A percentile compares a stretch with the other conserved stretches of the same genome.
Conservation (phyloP, 2,888 invertebrate genomes). For the Hedychridium roseum region DNA sequence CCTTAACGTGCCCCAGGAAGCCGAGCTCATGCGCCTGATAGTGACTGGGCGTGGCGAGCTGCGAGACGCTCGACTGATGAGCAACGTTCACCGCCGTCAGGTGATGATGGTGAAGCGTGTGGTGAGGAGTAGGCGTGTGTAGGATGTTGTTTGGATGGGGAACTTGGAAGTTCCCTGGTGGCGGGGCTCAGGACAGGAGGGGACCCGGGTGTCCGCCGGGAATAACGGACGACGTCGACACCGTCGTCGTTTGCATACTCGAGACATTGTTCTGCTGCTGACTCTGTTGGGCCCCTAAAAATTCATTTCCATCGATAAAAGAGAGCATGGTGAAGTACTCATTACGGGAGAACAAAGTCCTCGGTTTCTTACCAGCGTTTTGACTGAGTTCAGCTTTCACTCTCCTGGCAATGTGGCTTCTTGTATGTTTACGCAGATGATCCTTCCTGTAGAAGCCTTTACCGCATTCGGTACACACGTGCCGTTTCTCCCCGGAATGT, state of each 20-base stretch:
- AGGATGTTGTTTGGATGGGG: conserved; percentile 62
- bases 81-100: conserved; percentile 54
- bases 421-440: conserved; percentile 84
- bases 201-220: conserved; percentile 59
- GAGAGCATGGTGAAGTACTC: background rate
- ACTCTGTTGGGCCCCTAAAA: conserved; percentile 53
- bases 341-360: background rate
- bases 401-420: conserved; percentile 84
- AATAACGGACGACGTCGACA: conserved; percentile 56
- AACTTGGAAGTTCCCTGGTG: conserved; percentile 63
- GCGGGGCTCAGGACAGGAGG: conserved; percentile 65
- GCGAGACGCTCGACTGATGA: conserved; percentile 51
- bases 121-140: conserved; percentile 54
- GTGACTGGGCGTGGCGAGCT: conserved; percentile 53
- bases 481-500: conserved; percentile 88
- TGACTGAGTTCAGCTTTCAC: conserved; percentile 86
- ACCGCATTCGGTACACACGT: conserved; percentile 86
- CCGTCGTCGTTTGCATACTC: conserved; percentile 56
- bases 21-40: conserved; percentile 60
- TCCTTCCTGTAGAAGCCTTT: conserved; percentile 91
- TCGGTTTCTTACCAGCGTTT: conserved; percentile 65
- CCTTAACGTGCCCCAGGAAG: conserved; percentile 59
- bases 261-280: conserved; percentile 60
- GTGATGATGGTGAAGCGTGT: conserved; percentile 54
- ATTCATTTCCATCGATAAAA: too few species aligned